These are phyloP conservation scores for Cervus canadensis DNA, from an alignment of 2,113 vertebrate genomes.

Conservation along the genomic window DNA sequence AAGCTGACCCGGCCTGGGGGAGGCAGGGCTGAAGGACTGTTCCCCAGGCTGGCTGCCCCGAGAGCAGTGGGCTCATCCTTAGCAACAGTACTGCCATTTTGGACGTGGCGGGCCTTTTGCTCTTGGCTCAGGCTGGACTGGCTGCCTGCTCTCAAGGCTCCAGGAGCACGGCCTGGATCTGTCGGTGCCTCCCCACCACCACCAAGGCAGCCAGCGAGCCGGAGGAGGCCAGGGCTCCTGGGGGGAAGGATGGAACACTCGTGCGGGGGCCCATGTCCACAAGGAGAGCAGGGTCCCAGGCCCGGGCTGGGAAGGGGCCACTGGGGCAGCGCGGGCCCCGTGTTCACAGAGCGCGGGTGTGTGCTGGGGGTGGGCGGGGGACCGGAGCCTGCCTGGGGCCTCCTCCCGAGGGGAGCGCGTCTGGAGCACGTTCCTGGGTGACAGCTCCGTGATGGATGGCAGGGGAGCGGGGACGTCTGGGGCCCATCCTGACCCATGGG, in stretches of 20 bases:
- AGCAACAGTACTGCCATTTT: not conserved
- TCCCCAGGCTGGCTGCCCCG: not conserved
- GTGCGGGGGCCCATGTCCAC: fast-evolving
- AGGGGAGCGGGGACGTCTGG: not conserved
- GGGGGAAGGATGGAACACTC: not conserved
- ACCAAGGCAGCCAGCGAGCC: not conserved
- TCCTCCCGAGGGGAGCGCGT: not conserved
- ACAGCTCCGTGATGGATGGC: not conserved
- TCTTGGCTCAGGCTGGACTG: fast-evolving
- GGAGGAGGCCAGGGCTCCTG: no score
- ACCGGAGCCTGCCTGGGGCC: not conserved
- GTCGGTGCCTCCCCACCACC: not conserved
- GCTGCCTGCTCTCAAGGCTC: not conserved
- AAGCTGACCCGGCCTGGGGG: no score
- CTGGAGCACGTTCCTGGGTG: not conserved
- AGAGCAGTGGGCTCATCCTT: not conserved
- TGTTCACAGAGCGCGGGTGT: not conserved
- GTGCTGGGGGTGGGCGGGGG: not conserved
- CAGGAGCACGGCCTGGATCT: not conserved
- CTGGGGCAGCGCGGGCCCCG: fast-evolving
- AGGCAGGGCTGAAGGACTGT: not conserved
- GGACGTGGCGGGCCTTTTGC: not conserved
- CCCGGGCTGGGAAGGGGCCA: not conserved
- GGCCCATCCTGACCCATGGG: not conserved
- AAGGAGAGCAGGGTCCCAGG: not conserved